Percentiles rank a stretch among this genome's conserved stretches.
Evolutionary conservation across 2,113 vertebrate genomes (phyloP).

Genomic region (Protomyctophum bolini): DNA sequence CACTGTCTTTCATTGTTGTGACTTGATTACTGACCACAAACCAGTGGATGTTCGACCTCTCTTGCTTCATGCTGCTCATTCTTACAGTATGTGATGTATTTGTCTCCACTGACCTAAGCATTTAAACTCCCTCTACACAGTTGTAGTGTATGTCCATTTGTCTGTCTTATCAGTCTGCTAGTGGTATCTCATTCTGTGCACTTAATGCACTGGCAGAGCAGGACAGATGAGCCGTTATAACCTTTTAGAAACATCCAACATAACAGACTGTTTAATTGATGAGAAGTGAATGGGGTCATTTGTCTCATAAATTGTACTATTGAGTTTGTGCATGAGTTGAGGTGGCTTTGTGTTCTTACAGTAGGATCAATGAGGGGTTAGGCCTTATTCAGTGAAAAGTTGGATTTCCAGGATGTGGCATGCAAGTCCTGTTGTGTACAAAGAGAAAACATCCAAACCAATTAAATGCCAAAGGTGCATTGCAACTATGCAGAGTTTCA

Average conservation of each 20-base stretch:
- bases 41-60: constrained; percentile 35
- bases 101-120: constrained; percentile 11
- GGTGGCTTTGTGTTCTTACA: constrained; percentile 19
- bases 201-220: constrained; percentile 35
- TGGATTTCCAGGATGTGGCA: constrained; percentile 34
- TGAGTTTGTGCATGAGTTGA: constrained; percentile 2
- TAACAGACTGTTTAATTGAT: constrained; percentile 8
- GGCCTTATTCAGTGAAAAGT: constrained; percentile 46
- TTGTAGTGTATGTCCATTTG: constrained; percentile 37
- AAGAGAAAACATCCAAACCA: constrained; percentile 18
- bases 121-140: constrained; percentile 24
- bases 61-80: constrained; percentile 21
- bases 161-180: constrained; percentile 50
- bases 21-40: constrained; percentile 45
- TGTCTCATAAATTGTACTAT: not conserved
- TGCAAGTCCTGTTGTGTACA: constrained; percentile 6
- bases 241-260: constrained; percentile 16
- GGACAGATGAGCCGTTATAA: constrained; percentile 28
- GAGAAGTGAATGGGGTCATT: constrained; percentile 9
- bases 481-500: constrained; percentile 69
- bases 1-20: constrained; percentile 32
- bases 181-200: constrained; percentile 41
- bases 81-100: constrained; percentile 24
- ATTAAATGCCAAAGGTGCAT: constrained; percentile 53
- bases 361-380: constrained; percentile 27